Evolutionary conservation across 2,113 vertebrate genomes (phyloP), one percentile per base, ranked within the genome.

Genomic region (Pseudolaguvia tuberculata): DNA sequence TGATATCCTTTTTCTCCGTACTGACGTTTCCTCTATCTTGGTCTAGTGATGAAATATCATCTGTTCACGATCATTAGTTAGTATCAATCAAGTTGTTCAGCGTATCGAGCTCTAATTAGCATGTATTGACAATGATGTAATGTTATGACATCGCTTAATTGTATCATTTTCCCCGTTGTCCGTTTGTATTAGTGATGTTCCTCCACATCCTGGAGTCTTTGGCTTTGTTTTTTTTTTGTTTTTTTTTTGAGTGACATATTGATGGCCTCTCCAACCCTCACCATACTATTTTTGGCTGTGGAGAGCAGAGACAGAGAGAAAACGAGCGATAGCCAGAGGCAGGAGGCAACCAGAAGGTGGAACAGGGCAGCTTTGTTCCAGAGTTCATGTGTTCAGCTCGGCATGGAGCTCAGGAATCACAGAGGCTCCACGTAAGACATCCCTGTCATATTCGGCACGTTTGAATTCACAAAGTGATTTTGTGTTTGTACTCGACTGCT

Each of bases 401-500:
- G 66, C 66, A 23, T 23, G 20, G 58, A n/a, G 73, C 57, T 31
- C 72, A 42, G 57, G 50, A 79, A 79, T 79, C 78, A 57, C 65
- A 79, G 78, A 59, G 58, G 15, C 58, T 68, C 77, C 48, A 51
- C 67, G n/a, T 35, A 21, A 75, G 72, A 55, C 57, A 21, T 70
- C 66, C 14, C 66, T 75, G 72, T 65, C 72, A 75, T 75, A 27
- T 74, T 42, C 78, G 1, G 4, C 12, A 58, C 66, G 68, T 70
- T 75, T 70, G 73, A 75, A 67, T 79, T 74, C 78, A 75, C 78
- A 79, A 79, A 79, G 78, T 79, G 78, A 79, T 72, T 79, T 75
- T 79, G 78, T 70, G 78, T 75, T 27, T 55, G 71, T 55, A 56
- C 66, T 61, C 50, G 48, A 25, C 56, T 45, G n/a, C 61, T 63